Conservation (phyloP, 1,140 invertebrate species). For the fruit fly (Drosophila melanogaster) region Release_6_plus_ISO1_MT NT_037436.4:18172501-18173000, state of each 20-base stretch:
- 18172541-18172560: slow-evolving; percentile 40
- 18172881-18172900: too few species aligned
- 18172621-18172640: slow-evolving; percentile 11
- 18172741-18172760: too few species aligned
- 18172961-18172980: background rate
- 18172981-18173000: too few species aligned
- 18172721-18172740: too few species aligned
- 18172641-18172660: background rate
- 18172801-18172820: too few species aligned
- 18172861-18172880: too few species aligned
- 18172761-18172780: too few species aligned
- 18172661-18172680: background rate
- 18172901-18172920: background rate
- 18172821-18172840: too few species aligned
- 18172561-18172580: slow-evolving; percentile 46
- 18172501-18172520: slow-evolving; percentile 25
- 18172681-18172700: too few species aligned
- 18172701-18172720: too few species aligned
- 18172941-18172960: background rate
- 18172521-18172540: slow-evolving; percentile 22
- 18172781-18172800: too few species aligned
- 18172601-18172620: slow-evolving; percentile 2
- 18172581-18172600: background rate
- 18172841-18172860: too few species aligned
- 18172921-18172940: background rate